Conservation (phyloP, 2,797 vertebrate genomes). For the Epinephelus awoara region DNA sequence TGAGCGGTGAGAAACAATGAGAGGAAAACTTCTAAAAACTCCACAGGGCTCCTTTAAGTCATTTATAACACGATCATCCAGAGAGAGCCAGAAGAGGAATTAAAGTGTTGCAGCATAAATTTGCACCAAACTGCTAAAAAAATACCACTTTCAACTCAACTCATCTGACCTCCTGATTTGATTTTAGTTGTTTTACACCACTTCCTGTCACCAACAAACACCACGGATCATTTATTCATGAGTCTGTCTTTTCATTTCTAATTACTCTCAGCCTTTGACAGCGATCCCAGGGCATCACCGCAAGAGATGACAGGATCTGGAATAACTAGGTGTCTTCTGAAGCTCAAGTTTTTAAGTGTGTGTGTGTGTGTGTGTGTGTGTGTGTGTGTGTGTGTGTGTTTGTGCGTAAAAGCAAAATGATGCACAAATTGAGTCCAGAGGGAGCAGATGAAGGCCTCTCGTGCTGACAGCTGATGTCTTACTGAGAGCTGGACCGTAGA, state of each 20-base stretch:
- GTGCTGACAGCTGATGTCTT: constrained; percentile 47
- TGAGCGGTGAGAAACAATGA: not conserved
- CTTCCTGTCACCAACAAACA: constrained; percentile 15
- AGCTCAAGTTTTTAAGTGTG: constrained; percentile 1
- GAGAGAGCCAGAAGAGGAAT: not conserved
- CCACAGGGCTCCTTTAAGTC: not conserved
- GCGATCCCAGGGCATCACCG: constrained; percentile 5
- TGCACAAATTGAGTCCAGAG: constrained; percentile 48
- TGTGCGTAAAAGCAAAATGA: constrained; percentile 38
- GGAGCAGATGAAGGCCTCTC: constrained; percentile 49
- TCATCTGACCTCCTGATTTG: constrained; percentile 1
- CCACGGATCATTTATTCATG: constrained; percentile 13
- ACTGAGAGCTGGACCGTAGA: constrained; percentile 5
- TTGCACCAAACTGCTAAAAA: not conserved
- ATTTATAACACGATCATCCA: not conserved
- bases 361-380: not conserved
- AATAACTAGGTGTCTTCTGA: constrained; percentile 16
- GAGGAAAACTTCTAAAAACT: not conserved
- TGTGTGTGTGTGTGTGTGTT: too few relatives aligned
- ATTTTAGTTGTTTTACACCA: not conserved
- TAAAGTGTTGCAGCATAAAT: not conserved
- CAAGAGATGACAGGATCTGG: constrained; percentile 14
- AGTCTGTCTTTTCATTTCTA: constrained; percentile 13
- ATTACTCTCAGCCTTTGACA: constrained; percentile 32
- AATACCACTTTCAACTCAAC: not conserved